Conservation (phyloP, 2,113 vertebrate genomes). For the Tetrao urogallus region DNA sequence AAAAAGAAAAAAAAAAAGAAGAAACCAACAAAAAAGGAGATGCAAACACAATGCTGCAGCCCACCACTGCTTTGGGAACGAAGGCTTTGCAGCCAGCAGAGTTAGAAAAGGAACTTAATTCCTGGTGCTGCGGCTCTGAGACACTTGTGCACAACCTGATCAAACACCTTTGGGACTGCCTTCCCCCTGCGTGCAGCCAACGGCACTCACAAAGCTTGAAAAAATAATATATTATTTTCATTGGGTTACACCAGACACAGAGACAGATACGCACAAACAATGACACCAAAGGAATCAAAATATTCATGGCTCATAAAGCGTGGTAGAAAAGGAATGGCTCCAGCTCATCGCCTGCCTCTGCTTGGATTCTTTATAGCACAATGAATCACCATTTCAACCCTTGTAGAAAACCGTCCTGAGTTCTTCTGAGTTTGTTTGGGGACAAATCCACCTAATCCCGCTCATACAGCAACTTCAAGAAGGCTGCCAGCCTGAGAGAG, state of each 20-base stretch:
- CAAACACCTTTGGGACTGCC: constrained; percentile 31
- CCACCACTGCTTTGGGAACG: neutral
- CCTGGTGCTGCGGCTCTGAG: neutral
- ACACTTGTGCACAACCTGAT: constrained; percentile 37
- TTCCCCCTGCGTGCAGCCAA: neutral
- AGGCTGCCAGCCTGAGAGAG: neutral
- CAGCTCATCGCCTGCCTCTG: constrained; percentile 13
- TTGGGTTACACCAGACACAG: constrained; percentile 44
- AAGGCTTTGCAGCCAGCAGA: neutral
- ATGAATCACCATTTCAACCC: constrained; percentile 10
- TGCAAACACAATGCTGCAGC: neutral
- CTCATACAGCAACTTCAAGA: neutral
- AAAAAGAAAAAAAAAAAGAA: neutral
- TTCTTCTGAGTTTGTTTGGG: neutral
- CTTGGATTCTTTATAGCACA: neutral
- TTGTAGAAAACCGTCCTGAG: neutral
- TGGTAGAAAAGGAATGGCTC: neutral
- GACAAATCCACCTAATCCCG: constrained; percentile 43
- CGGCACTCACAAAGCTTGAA: neutral
- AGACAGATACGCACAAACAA: constrained; percentile 48
- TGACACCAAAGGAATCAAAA: constrained; percentile 25
- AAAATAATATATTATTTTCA: constrained; percentile 1
- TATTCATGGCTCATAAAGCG: constrained; percentile 30
- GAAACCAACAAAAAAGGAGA: neutral
- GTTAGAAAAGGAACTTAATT: constrained; percentile 15